phyloP scores from a whole-genome alignment of 2,113 vertebrate genomes.

The Marmota monax region DNA sequence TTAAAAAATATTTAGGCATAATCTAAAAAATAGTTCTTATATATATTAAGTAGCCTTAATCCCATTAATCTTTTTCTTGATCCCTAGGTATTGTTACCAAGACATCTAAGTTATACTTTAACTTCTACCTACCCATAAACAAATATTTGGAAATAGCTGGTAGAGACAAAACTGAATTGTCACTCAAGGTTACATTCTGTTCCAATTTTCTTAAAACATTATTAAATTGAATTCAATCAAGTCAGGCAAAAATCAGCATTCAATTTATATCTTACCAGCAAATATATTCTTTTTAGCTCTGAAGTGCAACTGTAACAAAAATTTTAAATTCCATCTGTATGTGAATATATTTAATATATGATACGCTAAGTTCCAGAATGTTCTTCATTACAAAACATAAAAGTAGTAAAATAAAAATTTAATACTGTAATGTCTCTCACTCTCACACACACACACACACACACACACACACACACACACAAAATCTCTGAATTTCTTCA shows the following conservation, averaged over 20 bases:
- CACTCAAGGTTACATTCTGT: neutral
- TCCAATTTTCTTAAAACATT: neutral
- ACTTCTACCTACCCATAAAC: neutral
- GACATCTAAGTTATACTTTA: neutral
- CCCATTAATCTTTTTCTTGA: neutral
- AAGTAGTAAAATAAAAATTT: neutral
- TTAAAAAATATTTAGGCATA: conserved; percentile 51
- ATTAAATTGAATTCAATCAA: neutral
- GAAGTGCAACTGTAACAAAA: conserved; percentile 17
- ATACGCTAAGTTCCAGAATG: neutral
- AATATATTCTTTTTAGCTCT: neutral
- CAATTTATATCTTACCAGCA: neutral
- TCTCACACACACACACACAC: too few species aligned
- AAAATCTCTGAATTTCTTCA: conserved; percentile 21
- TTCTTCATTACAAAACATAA: neutral
- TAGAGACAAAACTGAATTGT: neutral
- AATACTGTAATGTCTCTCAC: neutral
- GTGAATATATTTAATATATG: neutral
- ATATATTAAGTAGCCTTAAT: neutral
- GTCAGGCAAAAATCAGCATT: neutral
- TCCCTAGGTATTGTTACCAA: neutral
- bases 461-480: too few species aligned
- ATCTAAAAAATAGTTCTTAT: neutral
- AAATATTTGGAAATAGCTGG: neutral
- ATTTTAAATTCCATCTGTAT: neutral